Conservation (phyloP, 2,888 invertebrate genomes). For the Dasysyrphus tricinctus region DNA sequence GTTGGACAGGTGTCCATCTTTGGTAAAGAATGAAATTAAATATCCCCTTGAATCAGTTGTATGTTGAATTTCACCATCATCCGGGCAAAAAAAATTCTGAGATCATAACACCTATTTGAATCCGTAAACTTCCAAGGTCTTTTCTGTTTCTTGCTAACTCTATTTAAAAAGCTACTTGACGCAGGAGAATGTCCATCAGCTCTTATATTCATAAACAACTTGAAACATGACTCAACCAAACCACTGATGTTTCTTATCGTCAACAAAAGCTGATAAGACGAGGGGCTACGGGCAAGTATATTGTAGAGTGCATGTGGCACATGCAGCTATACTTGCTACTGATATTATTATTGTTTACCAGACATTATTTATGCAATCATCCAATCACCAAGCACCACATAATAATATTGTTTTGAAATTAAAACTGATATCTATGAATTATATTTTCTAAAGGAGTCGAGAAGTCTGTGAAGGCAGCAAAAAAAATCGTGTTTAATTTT, state of each 20-base stretch:
- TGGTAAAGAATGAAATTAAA: conserved; percentile 4
- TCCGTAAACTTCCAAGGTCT: conserved; percentile 46
- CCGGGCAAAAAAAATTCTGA: conserved; percentile 2
- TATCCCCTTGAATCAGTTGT: not conserved
- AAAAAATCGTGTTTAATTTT: not conserved
- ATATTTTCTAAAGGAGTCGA: conserved; percentile 15
- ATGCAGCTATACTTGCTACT: not conserved
- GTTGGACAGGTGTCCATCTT: conserved; percentile 49
- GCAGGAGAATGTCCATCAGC: not conserved
- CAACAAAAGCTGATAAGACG: not conserved
- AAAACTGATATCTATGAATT: not conserved
- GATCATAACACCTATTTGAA: conserved; percentile 37
- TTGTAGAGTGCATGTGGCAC: conserved; percentile 1
- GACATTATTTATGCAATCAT: conserved; percentile 15
- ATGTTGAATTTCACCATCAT: conserved; percentile 25
- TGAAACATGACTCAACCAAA: conserved; percentile 16
- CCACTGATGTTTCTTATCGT: not conserved
- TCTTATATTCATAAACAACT: not conserved
- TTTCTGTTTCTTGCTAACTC: not conserved
- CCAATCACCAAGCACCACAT: conserved; percentile 9
- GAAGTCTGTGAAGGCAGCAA: conserved; percentile 10
- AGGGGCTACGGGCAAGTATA: not conserved
- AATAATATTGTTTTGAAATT: not conserved
- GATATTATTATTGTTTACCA: conserved; percentile 5
- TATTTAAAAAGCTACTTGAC: not conserved